Base-by-base conservation (phyloP, 2,888 invertebrate species). In the Heliothis peltigera region DNA sequence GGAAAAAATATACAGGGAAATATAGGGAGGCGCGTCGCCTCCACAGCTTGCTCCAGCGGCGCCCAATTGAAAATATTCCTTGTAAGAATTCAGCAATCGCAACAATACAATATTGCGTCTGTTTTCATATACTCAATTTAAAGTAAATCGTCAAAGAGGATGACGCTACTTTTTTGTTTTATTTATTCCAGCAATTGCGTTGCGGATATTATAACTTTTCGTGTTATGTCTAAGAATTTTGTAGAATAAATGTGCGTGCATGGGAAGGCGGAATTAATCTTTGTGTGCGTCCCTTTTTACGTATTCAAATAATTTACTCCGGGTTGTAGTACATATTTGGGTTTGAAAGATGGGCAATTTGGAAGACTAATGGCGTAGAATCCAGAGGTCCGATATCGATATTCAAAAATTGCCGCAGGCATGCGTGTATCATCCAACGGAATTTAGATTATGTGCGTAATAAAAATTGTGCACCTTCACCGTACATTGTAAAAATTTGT, bases 1-100 rank as follows among this genome's bases (percentile, higher is more conserved):
- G 92, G 89, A 90, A 90, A 91, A 90, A 91, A 91, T 91, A 83
- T 90, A 92, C 90, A 90, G 84, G 84, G 84, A 91, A 90, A 89
- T 87, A 88, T 77, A 84, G 85, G 82, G 85, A 84, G 84, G 77
- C 70, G 63, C 63, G 60, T 72, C 78, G 60, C 72, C 74, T 64
- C 75, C 74, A 71, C 69, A 68, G 49, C 81, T 79, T 78, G 71
- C 73, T 79, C 75, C 72, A 76, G 75, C 81, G 75, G 75, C 73
- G 73, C 44, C 28, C 71, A 84, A 83, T 83, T 82, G 85, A 84
- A 86, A 84, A 81, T 80, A 66, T 57, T 82, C 59, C 74, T 79
- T 77, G 73, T 70, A 73, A 81, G 79, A 84, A 80, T 80, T 83
- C 76, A 79, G 68, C 70, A 79, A 79, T 80, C 76, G 79, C 70